Evolutionary conservation across 2,888 invertebrate genomes (phyloP).

Genomic region (Spilosoma lubricipeda): DNA sequence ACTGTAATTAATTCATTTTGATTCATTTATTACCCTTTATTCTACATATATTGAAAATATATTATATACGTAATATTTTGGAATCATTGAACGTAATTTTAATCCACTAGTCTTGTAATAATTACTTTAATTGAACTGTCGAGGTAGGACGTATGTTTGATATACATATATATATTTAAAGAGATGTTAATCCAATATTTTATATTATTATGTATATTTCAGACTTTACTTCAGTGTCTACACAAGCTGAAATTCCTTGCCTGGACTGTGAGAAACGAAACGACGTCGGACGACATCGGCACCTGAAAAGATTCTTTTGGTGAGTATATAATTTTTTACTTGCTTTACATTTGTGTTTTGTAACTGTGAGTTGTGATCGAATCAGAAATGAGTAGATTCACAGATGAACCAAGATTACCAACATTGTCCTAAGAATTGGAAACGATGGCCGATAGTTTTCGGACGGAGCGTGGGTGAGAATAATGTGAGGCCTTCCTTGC

Average conservation of each 20-base stretch:
- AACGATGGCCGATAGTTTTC: too few relatives aligned
- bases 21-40: too few relatives aligned
- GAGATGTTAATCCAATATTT: neutral
- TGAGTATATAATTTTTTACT: constrained; percentile 39
- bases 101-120: too few relatives aligned
- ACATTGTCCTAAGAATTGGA: too few relatives aligned
- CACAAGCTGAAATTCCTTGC: constrained; percentile 72
- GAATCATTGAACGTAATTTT: neutral
- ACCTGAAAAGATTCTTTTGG: constrained; percentile 71
- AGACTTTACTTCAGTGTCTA: constrained; percentile 68
- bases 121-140: too few relatives aligned
- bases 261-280: constrained; percentile 65
- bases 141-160: too few relatives aligned
- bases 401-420: too few relatives aligned
- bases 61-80: neutral
- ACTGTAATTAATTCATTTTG: too few relatives aligned
- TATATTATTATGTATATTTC: constrained; percentile 41
- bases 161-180: too few relatives aligned
- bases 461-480: too few relatives aligned
- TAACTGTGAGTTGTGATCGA: neutral
- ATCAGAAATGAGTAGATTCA: too few relatives aligned
- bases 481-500: too few relatives aligned
- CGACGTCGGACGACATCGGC: constrained; percentile 53
- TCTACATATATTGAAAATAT: neutral
- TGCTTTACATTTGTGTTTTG: neutral